Conservation (phyloP, 2,888 invertebrate species). For the Caenorhabditis sp. region DNA sequence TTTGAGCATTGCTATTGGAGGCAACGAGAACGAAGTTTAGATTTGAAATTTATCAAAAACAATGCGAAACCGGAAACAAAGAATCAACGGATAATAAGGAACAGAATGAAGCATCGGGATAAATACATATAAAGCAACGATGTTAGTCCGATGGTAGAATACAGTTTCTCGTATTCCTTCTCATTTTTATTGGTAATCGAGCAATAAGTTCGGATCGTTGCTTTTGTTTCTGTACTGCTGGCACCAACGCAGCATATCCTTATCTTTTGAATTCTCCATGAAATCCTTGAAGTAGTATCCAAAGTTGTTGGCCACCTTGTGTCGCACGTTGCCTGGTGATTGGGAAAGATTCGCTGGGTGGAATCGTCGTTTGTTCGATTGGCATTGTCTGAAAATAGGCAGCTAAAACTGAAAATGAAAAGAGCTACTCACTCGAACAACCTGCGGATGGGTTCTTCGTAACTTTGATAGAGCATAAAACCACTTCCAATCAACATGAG, state of each 20-base stretch:
- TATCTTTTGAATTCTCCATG: not conserved
- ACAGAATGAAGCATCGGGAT: no score
- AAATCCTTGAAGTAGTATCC: constrained; percentile 6
- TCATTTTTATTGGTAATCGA: no score
- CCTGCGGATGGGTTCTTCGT: not conserved
- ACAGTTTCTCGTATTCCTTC: no score
- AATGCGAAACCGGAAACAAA: no score
- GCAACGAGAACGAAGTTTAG: no score
- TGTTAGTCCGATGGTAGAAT: no score
- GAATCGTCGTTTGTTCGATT: not conserved
- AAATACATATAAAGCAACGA: no score
- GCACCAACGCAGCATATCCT: not conserved
- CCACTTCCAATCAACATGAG: constrained; percentile 47
- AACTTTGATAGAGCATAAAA: not conserved
- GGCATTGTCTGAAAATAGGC: not conserved
- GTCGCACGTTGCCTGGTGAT: not conserved
- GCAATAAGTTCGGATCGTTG: no score
- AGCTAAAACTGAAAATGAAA: not conserved
- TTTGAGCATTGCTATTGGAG: no score
- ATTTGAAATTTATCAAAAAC: no score
- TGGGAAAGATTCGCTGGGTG: not conserved
- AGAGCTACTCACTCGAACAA: constrained; percentile 20
- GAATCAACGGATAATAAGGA: no score
- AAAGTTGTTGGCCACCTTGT: constrained; percentile 9
- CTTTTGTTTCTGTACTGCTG: no score